Evolutionary conservation across 2,113 vertebrate species (phyloP).

Genomic region (Bolborhynchus lineola): DNA sequence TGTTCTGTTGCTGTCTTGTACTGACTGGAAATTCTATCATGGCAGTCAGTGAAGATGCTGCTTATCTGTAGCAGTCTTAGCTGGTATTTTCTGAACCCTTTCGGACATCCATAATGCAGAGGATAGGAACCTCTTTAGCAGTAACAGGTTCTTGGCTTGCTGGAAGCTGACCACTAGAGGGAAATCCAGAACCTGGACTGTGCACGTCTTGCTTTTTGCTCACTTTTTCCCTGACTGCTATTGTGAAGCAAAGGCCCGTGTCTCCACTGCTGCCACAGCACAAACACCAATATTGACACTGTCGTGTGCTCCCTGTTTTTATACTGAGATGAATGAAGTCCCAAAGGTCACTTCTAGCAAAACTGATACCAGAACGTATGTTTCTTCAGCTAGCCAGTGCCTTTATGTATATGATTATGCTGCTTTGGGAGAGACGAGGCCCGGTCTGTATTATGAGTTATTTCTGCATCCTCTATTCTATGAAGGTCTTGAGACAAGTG

Average conservation of each 20-base stretch:
- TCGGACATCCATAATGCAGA: not conserved
- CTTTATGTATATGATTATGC: not conserved
- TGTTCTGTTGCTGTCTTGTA: not conserved
- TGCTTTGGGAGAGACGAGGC: not conserved
- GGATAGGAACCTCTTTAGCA: not conserved
- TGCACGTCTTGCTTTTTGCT: not conserved
- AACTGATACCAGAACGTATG: not conserved
- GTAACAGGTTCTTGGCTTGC: not conserved
- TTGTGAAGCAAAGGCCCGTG: not conserved
- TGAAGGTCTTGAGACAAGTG: not conserved
- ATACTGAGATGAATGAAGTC: not conserved
- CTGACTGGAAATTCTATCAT: not conserved
- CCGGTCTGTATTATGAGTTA: not conserved
- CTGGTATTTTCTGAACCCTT: not conserved
- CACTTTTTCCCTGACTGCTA: not conserved
- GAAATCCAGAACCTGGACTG: not conserved
- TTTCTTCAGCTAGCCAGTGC: not conserved
- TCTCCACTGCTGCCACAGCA: not conserved
- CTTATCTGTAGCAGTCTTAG: not conserved
- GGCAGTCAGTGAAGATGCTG: not conserved
- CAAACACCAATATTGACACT: not conserved
- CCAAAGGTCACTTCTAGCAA: not conserved
- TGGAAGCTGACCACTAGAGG: conserved; percentile 12
- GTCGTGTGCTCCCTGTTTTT: not conserved
- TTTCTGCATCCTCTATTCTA: not conserved